phyloP scores from a whole-genome alignment of 2,797 vertebrate species.

The Mormyrus hasselquistii region DNA sequence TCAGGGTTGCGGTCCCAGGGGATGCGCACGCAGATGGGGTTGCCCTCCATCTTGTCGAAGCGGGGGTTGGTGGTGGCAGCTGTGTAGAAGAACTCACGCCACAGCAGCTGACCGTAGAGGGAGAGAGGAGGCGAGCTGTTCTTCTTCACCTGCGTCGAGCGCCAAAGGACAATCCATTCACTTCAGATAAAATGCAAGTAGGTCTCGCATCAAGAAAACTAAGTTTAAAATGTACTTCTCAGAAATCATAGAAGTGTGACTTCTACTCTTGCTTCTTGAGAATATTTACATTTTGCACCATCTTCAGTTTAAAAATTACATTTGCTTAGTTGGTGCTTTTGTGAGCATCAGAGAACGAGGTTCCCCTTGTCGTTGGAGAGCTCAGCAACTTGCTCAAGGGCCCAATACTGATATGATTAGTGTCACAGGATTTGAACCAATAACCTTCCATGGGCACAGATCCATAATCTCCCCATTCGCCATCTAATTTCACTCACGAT shows the following conservation, averaged over 20 bases:
- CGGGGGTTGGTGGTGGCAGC: slow-evolving; percentile 47
- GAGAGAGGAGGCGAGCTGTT: slow-evolving; percentile 37
- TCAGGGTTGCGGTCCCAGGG: slow-evolving; percentile 44
- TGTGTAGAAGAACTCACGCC: slow-evolving; percentile 51
- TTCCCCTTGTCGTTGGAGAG: neutral
- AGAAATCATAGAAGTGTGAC: neutral
- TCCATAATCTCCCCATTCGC: neutral
- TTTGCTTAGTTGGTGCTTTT: neutral
- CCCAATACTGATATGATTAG: neutral
- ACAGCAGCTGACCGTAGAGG: slow-evolving; percentile 46
- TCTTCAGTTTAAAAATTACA: neutral
- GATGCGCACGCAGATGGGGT: slow-evolving; percentile 48
- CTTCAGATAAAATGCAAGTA: neutral
- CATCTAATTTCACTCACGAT: neutral
- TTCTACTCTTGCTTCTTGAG: neutral
- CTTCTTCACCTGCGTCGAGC: slow-evolving; percentile 36
- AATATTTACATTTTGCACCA: neutral
- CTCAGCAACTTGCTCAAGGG: neutral
- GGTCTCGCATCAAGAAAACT: neutral
- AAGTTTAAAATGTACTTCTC: neutral
- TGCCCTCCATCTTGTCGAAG: slow-evolving; percentile 50
- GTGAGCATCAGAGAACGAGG: neutral
- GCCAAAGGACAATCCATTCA: neutral
- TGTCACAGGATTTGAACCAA: neutral
- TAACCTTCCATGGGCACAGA: neutral